Evolutionary conservation across 2,888 invertebrate genomes (phyloP), one percentile per base, ranked within the genome.

Genomic region (Stenurella melanura): DNA sequence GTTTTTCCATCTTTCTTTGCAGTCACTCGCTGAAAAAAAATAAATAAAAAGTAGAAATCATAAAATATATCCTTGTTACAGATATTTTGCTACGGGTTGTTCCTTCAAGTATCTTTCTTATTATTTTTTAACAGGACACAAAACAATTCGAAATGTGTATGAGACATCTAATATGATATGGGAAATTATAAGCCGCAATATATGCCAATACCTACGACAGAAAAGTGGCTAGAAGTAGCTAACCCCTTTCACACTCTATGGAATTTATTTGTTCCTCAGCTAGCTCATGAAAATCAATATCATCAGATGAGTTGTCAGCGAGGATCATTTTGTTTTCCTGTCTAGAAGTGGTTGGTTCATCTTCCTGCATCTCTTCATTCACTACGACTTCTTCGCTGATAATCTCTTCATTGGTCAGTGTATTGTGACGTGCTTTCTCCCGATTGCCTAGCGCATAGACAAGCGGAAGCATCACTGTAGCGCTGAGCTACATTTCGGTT

Each of bases 1-100:
- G 79, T 90, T 90, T 42, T 89, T 85, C 90, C 90, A 90, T 61
- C 90, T 85, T 80, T 90, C 90, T 83, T 90, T 90, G 56, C 78
- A 78, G 18, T 80, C 78, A 26, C 72, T 63, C 9, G 73, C 77
- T 80, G 54, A 11, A 74, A 75, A 54, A 58, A 74, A 30, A 58
- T 34, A 67, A 17, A 56, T 50, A 9, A 19, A 26, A 26, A 26
- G 4, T 26, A 26, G 4, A 26, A 26, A 26, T 19, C 19, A n/a
- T 58, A 21, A 21, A 57, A 18, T 18, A 18, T 21, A 38, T 12
- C 60, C 18, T 19, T 19, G 12, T n/a, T 58, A 17, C 68, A 42
- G 17, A 57, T 67, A 50, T 67, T 67, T 42, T 42, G 67, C 67
- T 42, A 67, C 67, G 6, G 50, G 67, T 17, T 42, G 67, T 67